Percentiles rank a stretch among this genome's conserved stretches.
These are phyloP conservation scores for Myotis daubentonii DNA, from an alignment of 2,797 vertebrate species.

Conservation along the genomic window DNA sequence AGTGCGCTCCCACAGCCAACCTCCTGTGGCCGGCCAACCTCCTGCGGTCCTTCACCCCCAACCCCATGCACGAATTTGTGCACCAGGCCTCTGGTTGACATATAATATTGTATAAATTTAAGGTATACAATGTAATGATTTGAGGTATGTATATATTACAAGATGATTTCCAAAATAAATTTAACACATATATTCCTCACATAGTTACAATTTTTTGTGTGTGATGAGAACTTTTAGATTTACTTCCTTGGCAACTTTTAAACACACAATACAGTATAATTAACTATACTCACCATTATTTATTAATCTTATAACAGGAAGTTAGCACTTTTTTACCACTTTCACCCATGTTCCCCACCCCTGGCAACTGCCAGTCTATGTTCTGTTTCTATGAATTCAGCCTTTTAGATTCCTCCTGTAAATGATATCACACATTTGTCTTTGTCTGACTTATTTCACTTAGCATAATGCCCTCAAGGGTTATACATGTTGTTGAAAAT, in stretches of 20 bases:
- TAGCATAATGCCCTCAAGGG: neutral
- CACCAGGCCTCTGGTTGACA: neutral
- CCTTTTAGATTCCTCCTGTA: neutral
- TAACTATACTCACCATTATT: neutral
- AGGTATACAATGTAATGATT: neutral
- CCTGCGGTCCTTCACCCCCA: too few species aligned
- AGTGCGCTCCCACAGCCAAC: too few species aligned
- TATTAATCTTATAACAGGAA: neutral
- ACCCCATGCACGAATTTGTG: too few species aligned
- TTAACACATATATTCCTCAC: neutral
- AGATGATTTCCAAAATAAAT: neutral
- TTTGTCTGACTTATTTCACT: neutral
- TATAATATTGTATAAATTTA: neutral
- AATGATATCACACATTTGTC: neutral
- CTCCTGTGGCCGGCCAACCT: too few species aligned
- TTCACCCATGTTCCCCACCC: neutral
- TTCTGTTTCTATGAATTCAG: neutral
- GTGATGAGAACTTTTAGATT: neutral
- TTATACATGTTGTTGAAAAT: neutral
- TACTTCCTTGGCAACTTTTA: neutral
- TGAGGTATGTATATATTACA: neutral
- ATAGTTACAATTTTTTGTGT: neutral
- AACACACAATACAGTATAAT: neutral
- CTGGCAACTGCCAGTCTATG: neutral
- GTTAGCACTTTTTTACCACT: neutral